Evolutionary conservation across 1,140 invertebrate species (phyloP).

Genomic region (Bradysia coprophila): DNA sequence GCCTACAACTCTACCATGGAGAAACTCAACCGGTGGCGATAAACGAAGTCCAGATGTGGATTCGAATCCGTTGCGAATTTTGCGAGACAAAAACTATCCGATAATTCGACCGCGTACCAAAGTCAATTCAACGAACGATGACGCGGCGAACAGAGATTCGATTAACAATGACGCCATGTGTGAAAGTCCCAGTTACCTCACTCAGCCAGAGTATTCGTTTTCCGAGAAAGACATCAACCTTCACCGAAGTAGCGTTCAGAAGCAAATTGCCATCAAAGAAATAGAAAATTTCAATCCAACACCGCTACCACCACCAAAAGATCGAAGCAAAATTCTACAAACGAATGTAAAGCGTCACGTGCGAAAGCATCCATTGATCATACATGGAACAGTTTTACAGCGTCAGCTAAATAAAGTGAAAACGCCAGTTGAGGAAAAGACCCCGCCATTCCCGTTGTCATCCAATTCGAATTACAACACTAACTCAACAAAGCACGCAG

Average conservation of each 20-base stretch:
- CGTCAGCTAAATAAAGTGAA: slow-evolving; percentile 39
- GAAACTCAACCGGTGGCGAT: slow-evolving; percentile 8
- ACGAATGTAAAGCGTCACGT: slow-evolving; percentile 53
- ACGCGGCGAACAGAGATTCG: slow-evolving; percentile 3
- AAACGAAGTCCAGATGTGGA: slow-evolving; percentile 2
- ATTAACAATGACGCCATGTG: slow-evolving; percentile 8
- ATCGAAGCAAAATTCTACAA: slow-evolving; percentile 46
- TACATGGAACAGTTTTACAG: slow-evolving; percentile 43
- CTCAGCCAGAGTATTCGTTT: slow-evolving; percentile 1
- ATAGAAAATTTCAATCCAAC: slow-evolving; percentile 44
- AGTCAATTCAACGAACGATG: slow-evolving; percentile 1
- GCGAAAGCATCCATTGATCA: slow-evolving; percentile 73
- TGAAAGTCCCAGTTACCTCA: slow-evolving; percentile 22
- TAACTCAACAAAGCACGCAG: not conserved
- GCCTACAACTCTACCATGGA: slow-evolving; percentile 18
- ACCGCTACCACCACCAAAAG: slow-evolving; percentile 67
- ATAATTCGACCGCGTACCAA: slow-evolving; percentile 3
- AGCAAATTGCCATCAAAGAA: slow-evolving; percentile 4
- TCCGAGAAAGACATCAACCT: not conserved
- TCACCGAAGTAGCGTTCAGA: not conserved
- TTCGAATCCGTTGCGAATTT: slow-evolving; percentile 3
- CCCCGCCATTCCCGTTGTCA: not conserved
- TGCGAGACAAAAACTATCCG: slow-evolving; percentile 4
- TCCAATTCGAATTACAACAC: not conserved
- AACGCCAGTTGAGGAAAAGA: slow-evolving; percentile 12